Conservation (phyloP, 2,797 vertebrate species). For the Falco rusticolus region DNA sequence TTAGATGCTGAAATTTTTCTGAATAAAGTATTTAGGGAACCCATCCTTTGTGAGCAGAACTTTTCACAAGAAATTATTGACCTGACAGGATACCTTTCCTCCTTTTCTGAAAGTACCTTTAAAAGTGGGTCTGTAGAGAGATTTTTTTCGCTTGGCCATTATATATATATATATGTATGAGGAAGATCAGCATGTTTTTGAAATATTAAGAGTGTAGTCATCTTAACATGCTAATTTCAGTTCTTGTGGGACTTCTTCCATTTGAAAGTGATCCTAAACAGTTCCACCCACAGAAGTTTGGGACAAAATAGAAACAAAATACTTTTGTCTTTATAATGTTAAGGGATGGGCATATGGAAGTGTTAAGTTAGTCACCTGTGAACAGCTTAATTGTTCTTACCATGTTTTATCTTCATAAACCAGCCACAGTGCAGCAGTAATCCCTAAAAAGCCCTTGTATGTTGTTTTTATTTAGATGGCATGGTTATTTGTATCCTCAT, state of each 20-base stretch:
- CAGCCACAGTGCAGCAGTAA: background rate
- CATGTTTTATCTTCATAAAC: background rate
- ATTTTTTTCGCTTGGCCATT: background rate
- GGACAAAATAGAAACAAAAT: background rate
- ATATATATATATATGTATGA: background rate
- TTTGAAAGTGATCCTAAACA: background rate
- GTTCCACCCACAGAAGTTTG: background rate
- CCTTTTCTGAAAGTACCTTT: background rate
- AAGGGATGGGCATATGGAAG: background rate
- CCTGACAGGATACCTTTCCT: background rate
- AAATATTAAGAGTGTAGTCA: background rate
- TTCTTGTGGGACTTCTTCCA: background rate
- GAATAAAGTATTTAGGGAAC: background rate
- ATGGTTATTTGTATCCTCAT: background rate
- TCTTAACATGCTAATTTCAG: background rate
- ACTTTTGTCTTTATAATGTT: background rate
- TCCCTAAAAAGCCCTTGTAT: background rate
- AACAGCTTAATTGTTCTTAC: background rate
- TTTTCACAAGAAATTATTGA: background rate
- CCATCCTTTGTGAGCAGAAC: background rate
- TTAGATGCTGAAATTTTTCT: background rate
- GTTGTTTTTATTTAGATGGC: background rate
- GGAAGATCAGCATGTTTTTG: background rate
- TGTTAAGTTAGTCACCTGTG: background rate
- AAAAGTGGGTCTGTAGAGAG: background rate